phyloP scores from a whole-genome alignment of 2,888 invertebrate genomes.

The Thera obeliscata region DNA sequence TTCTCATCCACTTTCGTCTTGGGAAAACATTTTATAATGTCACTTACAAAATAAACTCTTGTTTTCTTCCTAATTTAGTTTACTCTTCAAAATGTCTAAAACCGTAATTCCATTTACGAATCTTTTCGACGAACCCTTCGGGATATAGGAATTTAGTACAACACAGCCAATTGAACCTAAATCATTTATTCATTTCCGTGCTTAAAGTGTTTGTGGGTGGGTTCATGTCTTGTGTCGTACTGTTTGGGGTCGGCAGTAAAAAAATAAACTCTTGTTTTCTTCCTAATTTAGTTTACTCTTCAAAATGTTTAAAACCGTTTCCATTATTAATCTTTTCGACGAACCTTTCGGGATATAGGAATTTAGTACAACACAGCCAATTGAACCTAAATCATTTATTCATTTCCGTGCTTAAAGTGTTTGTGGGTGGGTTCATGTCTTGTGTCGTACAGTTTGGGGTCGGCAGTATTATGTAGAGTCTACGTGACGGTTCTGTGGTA shows the following conservation, averaged over 20 bases:
- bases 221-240: no score
- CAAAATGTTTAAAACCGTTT: background rate
- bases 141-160: background rate
- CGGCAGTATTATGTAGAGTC: conserved; percentile 18
- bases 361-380: conserved; percentile 3
- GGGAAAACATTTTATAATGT: conserved; percentile 11
- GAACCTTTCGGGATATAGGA: background rate
- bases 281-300: background rate
- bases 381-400: conserved; percentile 13
- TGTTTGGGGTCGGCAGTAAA: no score
- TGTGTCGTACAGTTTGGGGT: conserved; percentile 17
- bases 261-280: background rate
- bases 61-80: conserved; percentile 1
- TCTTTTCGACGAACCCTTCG: background rate
- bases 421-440: conserved; percentile 11
- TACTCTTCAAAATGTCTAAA: background rate
- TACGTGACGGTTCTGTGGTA: conserved; percentile 15
- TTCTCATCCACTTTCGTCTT: background rate
- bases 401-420: conserved; percentile 10
- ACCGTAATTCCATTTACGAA: background rate
- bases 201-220: no score
- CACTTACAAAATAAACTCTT: background rate
- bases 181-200: conserved; percentile 15
- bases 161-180: conserved; percentile 9
- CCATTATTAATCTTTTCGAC: background rate